Base-by-base conservation (phyloP, 2,113 vertebrate genomes). In the Neotoma lepida region DNA sequence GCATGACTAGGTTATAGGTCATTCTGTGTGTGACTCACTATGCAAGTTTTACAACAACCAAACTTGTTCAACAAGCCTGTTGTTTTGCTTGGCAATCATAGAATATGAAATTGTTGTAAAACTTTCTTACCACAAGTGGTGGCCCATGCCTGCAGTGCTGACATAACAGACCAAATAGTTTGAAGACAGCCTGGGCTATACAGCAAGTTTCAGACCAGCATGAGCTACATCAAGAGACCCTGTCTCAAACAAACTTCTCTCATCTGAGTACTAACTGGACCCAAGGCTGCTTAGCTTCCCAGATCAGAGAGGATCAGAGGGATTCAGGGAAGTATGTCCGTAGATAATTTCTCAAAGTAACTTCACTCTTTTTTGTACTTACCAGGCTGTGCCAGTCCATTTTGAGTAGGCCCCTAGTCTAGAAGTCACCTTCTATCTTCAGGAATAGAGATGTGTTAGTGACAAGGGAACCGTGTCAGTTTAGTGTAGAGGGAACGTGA, bases 61-160 rank as follows among this genome's bases (percentile, higher is more conserved):
- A 12, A 70, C 26, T 46, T n/a, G 54, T 77, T 64, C 68, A n/a
- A 13, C 89, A 80, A 64, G n/a, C 76, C 51, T 76, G 2, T 28
- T 26, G 51, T 54, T 63, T 39, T 44, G 39, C 89, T 90, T 90
- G 89, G 74, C 22, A 58, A 63, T 71, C 86, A 95, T 14, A 13
- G 58, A 35, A 71, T 82, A 17, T 90, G 86, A 90, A 61, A 68
- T 77, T 81, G 86, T 73, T 90, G 13, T 93, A 73, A 66, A 88
- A 96, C 39, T 44, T 88, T 54, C 22, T 71, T 39, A 51, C 46
- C 9, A 35, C 28, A 18, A 46, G 39, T 46, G 54, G 41, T 46
- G 71, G 41, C 39, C 35, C 30, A 76, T 26, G 9, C 41, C 20
- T 63, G 54, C 26, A 70, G 33, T 71, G 33, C 20, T 49, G 41